A percentile compares a stretch with the other conserved stretches of the same genome.
Conservation (phyloP, 2,113 vertebrate species). For the Thryonomys swinderianus region DNA sequence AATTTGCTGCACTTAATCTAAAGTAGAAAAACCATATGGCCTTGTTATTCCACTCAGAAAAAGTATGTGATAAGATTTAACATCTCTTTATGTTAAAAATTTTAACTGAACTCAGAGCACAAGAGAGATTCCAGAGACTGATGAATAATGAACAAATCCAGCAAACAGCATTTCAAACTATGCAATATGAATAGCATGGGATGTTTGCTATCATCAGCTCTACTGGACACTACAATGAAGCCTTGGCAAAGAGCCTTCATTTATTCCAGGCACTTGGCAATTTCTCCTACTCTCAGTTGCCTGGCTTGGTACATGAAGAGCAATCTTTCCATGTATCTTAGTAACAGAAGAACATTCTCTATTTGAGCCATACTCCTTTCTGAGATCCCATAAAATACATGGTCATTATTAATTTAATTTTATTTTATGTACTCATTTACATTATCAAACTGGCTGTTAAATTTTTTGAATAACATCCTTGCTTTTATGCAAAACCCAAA, state of each 20-base stretch:
- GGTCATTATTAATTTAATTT: not conserved
- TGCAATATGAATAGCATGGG: rapidly evolving
- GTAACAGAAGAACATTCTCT: conserved; percentile 63
- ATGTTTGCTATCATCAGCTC: not conserved
- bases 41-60: conserved; percentile 25
- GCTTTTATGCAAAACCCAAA: not conserved
- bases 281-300: not conserved
- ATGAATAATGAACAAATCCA: not conserved
- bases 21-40: conserved; percentile 3
- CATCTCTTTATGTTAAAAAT: not conserved
- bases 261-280: conserved; percentile 50
- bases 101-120: conserved; percentile 10
- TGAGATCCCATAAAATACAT: not conserved
- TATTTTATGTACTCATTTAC: not conserved
- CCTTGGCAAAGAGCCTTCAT: not conserved
- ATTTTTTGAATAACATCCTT: not conserved
- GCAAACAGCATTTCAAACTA: not conserved
- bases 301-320: not conserved
- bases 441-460: not conserved
- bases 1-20: not conserved
- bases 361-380: not conserved
- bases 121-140: not conserved
- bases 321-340: conserved; percentile 30
- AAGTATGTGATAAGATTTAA: conserved; percentile 29
- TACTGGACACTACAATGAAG: not conserved